phyloP scores from a whole-genome alignment of 2,888 invertebrate species.

The Loripinus fragilis region DNA sequence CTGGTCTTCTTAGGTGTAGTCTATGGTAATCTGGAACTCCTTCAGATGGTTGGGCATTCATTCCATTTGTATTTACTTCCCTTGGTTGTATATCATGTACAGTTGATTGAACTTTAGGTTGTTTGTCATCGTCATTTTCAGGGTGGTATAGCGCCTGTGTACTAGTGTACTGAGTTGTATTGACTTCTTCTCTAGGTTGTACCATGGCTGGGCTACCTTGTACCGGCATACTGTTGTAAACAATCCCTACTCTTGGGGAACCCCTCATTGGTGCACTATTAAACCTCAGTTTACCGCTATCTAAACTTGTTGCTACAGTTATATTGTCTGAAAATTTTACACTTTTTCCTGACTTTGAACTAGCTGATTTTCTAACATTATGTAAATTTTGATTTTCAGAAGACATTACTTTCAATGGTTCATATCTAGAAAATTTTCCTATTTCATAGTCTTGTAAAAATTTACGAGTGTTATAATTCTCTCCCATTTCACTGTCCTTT shows the following conservation, averaged over 20 bases:
- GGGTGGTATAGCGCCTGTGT: conserved; percentile 69
- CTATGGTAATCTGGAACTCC: conserved; percentile 27
- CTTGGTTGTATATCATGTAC: conserved; percentile 18
- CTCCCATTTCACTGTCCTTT: conserved; percentile 75
- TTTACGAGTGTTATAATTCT: conserved; percentile 78
- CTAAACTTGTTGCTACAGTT: conserved; percentile 72
- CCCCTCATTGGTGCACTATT: conserved; percentile 65
- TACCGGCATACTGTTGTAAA: conserved; percentile 13
- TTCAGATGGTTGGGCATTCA: conserved; percentile 18
- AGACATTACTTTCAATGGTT: conserved; percentile 79
- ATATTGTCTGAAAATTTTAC: conserved; percentile 76
- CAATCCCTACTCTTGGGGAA: conserved; percentile 19
- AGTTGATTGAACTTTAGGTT: conserved; percentile 12
- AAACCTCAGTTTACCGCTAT: conserved; percentile 63
- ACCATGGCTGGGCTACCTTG: neutral
- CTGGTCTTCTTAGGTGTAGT: conserved; percentile 45
- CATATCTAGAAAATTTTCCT: conserved; percentile 69
- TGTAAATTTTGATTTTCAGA: conserved; percentile 76
- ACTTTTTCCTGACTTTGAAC: conserved; percentile 62
- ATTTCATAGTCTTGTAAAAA: conserved; percentile 80
- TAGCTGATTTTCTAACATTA: conserved; percentile 61
- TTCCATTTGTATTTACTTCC: neutral
- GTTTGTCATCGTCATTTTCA: conserved; percentile 52
- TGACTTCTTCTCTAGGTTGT: conserved; percentile 33
- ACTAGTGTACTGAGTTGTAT: conserved; percentile 71